Conservation (phyloP, 2,797 vertebrate genomes). For the Staurois parvus region DNA sequence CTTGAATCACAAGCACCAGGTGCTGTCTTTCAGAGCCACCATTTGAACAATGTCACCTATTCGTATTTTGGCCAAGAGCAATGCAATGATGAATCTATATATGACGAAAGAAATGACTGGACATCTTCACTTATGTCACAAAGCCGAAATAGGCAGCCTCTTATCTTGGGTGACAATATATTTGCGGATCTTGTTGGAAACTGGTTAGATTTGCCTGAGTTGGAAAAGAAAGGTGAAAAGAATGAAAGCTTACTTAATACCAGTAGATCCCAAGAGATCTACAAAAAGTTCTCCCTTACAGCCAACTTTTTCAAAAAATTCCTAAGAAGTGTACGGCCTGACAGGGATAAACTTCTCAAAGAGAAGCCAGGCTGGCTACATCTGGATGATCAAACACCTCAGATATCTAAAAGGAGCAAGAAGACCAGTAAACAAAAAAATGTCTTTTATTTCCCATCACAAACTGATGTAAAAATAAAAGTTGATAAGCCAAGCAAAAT, state of each 20-base stretch:
- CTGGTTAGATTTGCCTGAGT: slow-evolving; percentile 93
- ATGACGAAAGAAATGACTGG: slow-evolving; percentile 88
- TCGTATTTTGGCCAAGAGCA: neutral
- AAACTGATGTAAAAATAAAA: slow-evolving; percentile 76
- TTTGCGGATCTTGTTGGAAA: slow-evolving; percentile 96
- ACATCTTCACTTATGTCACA: slow-evolving; percentile 92
- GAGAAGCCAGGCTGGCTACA: slow-evolving; percentile 91
- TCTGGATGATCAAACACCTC: slow-evolving; percentile 73
- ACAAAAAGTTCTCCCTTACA: slow-evolving; percentile 89
- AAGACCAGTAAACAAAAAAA: slow-evolving; percentile 83
- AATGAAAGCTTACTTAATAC: slow-evolving; percentile 73
- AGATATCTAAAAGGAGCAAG: slow-evolving; percentile 86
- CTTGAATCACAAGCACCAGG: neutral
- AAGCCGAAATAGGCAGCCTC: slow-evolving; percentile 90
- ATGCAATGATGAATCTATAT: slow-evolving; percentile 31
- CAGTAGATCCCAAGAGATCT: slow-evolving; percentile 88
- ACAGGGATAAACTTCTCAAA: slow-evolving; percentile 91
- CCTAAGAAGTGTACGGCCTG: slow-evolving; percentile 89
- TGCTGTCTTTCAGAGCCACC: slow-evolving; percentile 34
- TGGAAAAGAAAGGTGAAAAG: slow-evolving; percentile 80
- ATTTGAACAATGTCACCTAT: slow-evolving; percentile 38
- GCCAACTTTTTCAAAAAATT: slow-evolving; percentile 97
- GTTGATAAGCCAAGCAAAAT: slow-evolving; percentile 70
- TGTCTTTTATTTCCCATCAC: slow-evolving; percentile 86
- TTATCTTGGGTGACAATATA: slow-evolving; percentile 93